Evolutionary conservation across 2,797 vertebrate species (phyloP), one percentile per base, ranked within the genome.

Genomic region (Myripristis jacobus): DNA sequence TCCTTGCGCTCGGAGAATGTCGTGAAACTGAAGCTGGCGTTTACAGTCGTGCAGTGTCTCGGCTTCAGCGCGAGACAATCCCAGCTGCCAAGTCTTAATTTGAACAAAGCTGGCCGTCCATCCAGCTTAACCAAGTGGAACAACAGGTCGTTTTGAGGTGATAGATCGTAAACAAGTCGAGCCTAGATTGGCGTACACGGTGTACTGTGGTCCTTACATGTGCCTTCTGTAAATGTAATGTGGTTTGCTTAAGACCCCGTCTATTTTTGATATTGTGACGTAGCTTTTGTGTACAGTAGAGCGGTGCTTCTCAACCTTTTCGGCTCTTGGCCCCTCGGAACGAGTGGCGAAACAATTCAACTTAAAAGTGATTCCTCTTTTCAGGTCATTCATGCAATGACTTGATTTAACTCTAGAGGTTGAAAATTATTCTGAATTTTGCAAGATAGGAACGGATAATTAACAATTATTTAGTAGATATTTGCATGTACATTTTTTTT

Each of bases 151-250:
- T 10, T 36, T 36, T 36, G 34, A 36, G 34, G 9, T 36, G 46
- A 48, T 19, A 13, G 7, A 34, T 55, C 51, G 6, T 3, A 27
- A 13, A 25, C 16, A 0, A 59, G 31, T 67, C 22, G 22, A 21
- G 36, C 36, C 18, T 58, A 36, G 9, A 36, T 7, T 2, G 21
- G 13, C 81, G 48, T 84, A 44, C 67, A 24, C 19, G 29, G 41
- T 55, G 47, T 81, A 41, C 31, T 31, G 54, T 74, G 7, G 46
- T 74, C 41, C 10, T 66, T 34, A 31, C 36, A 51, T 1, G 86
- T 90, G 89, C 88, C 88, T 91, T 91, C 69, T 57, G 75, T 87
- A 38, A 75, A 56, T 67, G 59, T 77, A 75, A 56, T 67, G 59
- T 77, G 62, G 29, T 55, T 48, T 48, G 50, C 44, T 60, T 73